These are phyloP conservation scores for Orussus abietinus DNA, from an alignment of 1,140 invertebrate species.

Conservation along the genomic window DNA sequence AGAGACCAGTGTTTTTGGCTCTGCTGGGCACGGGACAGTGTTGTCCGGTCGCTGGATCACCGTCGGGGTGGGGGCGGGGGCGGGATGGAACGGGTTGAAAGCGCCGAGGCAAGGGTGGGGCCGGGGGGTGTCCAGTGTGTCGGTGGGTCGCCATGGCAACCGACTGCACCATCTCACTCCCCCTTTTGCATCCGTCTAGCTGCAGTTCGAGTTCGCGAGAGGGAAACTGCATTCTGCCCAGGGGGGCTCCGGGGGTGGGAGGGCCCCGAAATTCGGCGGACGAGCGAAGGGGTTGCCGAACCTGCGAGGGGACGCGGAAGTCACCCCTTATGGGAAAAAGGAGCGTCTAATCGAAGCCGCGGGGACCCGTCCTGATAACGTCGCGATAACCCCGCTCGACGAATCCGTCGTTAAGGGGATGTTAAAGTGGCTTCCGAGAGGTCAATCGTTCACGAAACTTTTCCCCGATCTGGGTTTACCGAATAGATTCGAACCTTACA, in stretches of 20 bases:
- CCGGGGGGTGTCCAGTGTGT: slow-evolving; percentile 47
- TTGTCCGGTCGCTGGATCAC: slow-evolving; percentile 43
- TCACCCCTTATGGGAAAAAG: no score
- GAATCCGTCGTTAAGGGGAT: no score
- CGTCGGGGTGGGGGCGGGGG: slow-evolving; percentile 29
- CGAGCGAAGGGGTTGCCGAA: no score
- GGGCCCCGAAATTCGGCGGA: slow-evolving; percentile 32
- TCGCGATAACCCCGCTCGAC: no score
- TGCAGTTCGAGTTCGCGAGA: slow-evolving; percentile 46
- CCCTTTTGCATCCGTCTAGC: slow-evolving; percentile 28
- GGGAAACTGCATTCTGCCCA: slow-evolving; percentile 36
- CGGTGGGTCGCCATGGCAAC: slow-evolving; percentile 52
- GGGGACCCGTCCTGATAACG: no score
- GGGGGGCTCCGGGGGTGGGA: slow-evolving; percentile 16
- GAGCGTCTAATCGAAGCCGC: no score
- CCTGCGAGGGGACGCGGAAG: no score
- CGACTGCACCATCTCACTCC: slow-evolving; percentile 49
- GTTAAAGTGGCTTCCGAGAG: no score
- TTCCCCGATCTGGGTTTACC: no score
- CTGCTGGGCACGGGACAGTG: slow-evolving; percentile 41
- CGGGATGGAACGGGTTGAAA: slow-evolving; percentile 22
- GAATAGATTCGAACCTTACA: no score
- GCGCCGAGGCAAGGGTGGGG: slow-evolving; percentile 18
- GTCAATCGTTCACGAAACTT: no score
- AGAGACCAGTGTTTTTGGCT: slow-evolving; percentile 53